These are phyloP conservation scores for Oncopeltus fasciatus DNA, from an alignment of 1,140 invertebrate species.

Conservation along the genomic window DNA sequence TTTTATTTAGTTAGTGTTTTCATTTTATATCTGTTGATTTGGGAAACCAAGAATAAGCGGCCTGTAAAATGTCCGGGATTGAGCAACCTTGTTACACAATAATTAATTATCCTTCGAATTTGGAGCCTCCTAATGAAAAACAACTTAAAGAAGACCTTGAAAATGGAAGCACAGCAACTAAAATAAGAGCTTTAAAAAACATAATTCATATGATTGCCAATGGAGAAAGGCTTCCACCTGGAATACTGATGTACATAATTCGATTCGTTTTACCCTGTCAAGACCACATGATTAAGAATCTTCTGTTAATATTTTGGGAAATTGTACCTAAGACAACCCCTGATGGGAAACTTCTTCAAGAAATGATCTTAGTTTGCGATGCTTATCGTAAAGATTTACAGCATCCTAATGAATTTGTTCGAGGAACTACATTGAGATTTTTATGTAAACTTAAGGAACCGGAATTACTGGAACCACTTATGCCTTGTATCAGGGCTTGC, in stretches of 20 bases:
- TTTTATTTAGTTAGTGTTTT: too few species aligned
- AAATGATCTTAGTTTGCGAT: conserved; percentile 99
- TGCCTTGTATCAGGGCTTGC: conserved; percentile 91
- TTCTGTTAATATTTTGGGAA: conserved; percentile 97
- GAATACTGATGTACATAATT: conserved; percentile 96
- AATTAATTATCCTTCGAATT: conserved; percentile 78
- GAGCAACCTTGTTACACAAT: conserved; percentile 95
- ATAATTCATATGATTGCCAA: conserved; percentile 88
- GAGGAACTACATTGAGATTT: conserved; percentile 89
- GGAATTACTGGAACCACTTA: conserved; percentile 90
- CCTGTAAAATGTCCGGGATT: conserved; percentile 21
- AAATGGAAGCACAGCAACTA: conserved; percentile 72
- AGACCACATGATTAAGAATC: conserved; percentile 94
- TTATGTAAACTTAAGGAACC: conserved; percentile 97
- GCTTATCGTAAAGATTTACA: conserved; percentile 98
- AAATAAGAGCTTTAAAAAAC: conserved; percentile 94
- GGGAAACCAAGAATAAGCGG: too few species aligned
- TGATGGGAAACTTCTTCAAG: conserved; percentile 95
- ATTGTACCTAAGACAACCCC: conserved; percentile 93
- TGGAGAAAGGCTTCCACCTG: conserved; percentile 85
- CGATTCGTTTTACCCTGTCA: conserved; percentile 87
- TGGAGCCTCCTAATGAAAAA: conserved; percentile 85
- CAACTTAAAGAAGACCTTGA: conserved; percentile 83
- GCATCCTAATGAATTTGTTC: conserved; percentile 98
- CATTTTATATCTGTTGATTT: too few species aligned